Conservation (phyloP, 1,140 invertebrate species). For the Heterodera carotae region DNA sequence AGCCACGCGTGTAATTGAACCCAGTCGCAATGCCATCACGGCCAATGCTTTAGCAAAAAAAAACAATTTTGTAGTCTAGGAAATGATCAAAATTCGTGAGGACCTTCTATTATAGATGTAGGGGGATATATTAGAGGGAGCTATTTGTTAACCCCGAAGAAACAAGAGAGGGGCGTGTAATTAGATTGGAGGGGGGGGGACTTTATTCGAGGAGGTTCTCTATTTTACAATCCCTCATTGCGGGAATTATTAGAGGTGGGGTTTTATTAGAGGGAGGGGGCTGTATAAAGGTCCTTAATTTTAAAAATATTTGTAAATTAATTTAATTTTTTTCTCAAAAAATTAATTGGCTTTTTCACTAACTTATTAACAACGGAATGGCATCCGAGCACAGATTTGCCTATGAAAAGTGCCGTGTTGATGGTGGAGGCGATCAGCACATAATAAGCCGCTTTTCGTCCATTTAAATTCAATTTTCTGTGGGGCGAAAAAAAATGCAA, state of each 20-base stretch:
- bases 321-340: background rate
- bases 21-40: slow-evolving; percentile 42
- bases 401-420: slow-evolving; percentile 54
- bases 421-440: slow-evolving; percentile 56
- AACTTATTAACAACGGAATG: slow-evolving; percentile 56
- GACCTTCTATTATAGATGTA: too few relatives aligned
- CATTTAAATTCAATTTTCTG: slow-evolving; percentile 54
- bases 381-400: slow-evolving; percentile 61
- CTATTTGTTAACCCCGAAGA: too few relatives aligned
- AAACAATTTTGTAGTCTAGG: too few relatives aligned
- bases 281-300: background rate
- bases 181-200: too few relatives aligned
- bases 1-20: slow-evolving; percentile 60
- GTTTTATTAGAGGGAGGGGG: too few relatives aligned
- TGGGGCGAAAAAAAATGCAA: background rate
- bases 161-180: too few relatives aligned
- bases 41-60: too few relatives aligned
- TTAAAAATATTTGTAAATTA: background rate
- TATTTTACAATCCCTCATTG: too few relatives aligned
- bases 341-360: background rate
- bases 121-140: too few relatives aligned
- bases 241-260: too few relatives aligned
- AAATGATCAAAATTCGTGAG: too few relatives aligned
- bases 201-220: too few relatives aligned
- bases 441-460: slow-evolving; percentile 58